These are phyloP conservation scores for Platycheirus albimanus DNA, from an alignment of 2,888 invertebrate species.

Conservation along the genomic window DNA sequence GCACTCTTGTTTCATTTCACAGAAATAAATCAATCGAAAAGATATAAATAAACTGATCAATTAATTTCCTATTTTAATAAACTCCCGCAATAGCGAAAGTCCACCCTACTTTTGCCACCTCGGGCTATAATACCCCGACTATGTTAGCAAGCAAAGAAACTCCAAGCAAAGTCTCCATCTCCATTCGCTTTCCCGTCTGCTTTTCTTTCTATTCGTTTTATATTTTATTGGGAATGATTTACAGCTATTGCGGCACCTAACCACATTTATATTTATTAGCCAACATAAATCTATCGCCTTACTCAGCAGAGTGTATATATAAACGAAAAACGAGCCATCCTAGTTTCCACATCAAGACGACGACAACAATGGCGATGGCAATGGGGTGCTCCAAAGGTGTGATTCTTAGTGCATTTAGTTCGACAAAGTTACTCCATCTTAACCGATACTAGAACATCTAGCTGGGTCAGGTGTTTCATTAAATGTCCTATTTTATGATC, in stretches of 20 bases:
- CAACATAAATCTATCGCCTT: constrained; percentile 65
- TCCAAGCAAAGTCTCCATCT: constrained; percentile 26
- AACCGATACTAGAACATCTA: constrained; percentile 19
- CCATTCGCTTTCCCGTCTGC: constrained; percentile 11
- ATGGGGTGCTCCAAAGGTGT: constrained; percentile 47
- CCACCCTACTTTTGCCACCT: constrained; percentile 34
- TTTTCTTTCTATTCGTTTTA: constrained; percentile 18
- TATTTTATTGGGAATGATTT: constrained; percentile 57
- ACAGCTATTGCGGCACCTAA: constrained; percentile 64
- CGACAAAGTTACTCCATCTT: constrained; percentile 50
- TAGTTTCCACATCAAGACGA: background rate
- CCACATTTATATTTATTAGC: constrained; percentile 74
- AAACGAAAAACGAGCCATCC: constrained; percentile 14
- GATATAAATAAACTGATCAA: constrained; percentile 70
- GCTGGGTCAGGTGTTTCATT: constrained; percentile 61
- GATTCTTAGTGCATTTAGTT: constrained; percentile 72
- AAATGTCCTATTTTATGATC: constrained; percentile 66
- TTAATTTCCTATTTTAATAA: constrained; percentile 73
- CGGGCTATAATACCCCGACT: background rate
- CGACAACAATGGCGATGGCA: background rate
- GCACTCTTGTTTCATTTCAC: constrained; percentile 11
- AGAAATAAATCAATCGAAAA: constrained; percentile 59
- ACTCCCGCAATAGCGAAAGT: constrained; percentile 62
- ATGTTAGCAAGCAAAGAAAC: constrained; percentile 10
- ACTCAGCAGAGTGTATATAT: constrained; percentile 35